phyloP scores from a whole-genome alignment of 1,140 invertebrate species.

The Nilaparvata lugens region DNA sequence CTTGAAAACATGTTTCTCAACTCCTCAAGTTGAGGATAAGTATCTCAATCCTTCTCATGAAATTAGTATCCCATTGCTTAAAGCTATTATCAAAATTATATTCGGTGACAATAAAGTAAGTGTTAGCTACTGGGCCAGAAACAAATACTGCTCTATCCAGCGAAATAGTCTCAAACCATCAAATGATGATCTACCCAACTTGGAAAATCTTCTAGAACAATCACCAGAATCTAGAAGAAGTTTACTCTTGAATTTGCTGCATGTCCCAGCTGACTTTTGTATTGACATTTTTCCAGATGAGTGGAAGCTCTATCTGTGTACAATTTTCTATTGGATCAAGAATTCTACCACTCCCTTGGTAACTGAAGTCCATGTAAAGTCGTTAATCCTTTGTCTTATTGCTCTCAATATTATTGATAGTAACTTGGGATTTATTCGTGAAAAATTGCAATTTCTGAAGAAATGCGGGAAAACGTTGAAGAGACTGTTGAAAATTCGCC shows the following conservation, averaged over 20 bases:
- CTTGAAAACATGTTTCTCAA: slow-evolving; percentile 52
- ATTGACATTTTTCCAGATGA: slow-evolving; percentile 20
- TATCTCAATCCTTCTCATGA: slow-evolving; percentile 45
- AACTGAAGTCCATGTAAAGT: slow-evolving; percentile 16
- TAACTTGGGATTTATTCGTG: neutral
- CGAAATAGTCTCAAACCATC: slow-evolving; percentile 2
- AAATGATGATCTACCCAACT: neutral
- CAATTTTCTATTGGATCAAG: slow-evolving; percentile 23
- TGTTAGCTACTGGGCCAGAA: slow-evolving; percentile 7
- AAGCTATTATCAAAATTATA: slow-evolving; percentile 55
- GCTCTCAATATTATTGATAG: slow-evolving; percentile 13
- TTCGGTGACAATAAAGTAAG: slow-evolving; percentile 2
- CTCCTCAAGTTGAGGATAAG: slow-evolving; percentile 64
- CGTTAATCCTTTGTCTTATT: slow-evolving; percentile 22
- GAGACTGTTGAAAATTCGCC: slow-evolving; percentile 31
- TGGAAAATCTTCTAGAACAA: neutral
- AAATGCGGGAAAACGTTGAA: slow-evolving; percentile 36
- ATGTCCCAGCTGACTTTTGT: slow-evolving; percentile 7
- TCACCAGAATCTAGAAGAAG: neutral
- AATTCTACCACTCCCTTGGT: slow-evolving; percentile 14
- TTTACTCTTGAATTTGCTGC: slow-evolving; percentile 11
- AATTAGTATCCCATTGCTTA: slow-evolving; percentile 51
- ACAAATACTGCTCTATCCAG: slow-evolving; percentile 9
- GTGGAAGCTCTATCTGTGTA: slow-evolving; percentile 24
- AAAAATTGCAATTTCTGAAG: slow-evolving; percentile 37